A percentile compares a stretch with the other conserved stretches of the same genome.
Conservation (phyloP, 1,140 invertebrate genomes). For the Caerostris darwini region DNA sequence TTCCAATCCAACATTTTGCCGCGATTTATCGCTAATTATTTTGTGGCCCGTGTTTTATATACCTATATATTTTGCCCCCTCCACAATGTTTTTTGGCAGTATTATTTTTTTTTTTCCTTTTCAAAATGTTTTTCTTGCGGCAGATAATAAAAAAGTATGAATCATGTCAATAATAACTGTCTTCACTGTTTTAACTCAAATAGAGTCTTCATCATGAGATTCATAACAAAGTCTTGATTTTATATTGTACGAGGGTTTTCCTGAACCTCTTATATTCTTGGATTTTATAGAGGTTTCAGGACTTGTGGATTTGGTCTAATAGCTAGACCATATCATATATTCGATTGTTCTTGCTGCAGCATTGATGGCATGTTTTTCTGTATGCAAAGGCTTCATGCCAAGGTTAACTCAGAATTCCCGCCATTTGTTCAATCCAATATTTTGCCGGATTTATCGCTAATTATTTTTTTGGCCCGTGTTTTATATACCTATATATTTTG, state of each 20-base stretch:
- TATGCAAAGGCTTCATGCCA: slow-evolving; percentile 39
- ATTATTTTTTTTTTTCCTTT: not conserved
- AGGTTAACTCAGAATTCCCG: not conserved
- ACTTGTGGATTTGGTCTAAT: too few relatives aligned
- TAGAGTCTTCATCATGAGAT: not conserved
- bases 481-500: too few relatives aligned
- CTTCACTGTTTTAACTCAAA: not conserved
- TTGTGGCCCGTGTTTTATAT: not conserved
- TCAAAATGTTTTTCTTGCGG: not conserved
- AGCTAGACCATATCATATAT: too few relatives aligned
- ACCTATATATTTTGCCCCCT: not conserved
- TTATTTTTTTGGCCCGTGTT: too few relatives aligned
- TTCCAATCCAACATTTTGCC: not conserved
- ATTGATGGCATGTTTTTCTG: slow-evolving; percentile 37
- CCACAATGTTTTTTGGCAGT: too few relatives aligned
- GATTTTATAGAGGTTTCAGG: too few relatives aligned
- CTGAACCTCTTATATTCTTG: too few relatives aligned
- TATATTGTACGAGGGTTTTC: too few relatives aligned
- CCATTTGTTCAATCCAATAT: too few relatives aligned
- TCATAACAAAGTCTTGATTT: too few relatives aligned
- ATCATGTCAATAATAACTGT: not conserved
- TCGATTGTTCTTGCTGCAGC: slow-evolving; percentile 6
- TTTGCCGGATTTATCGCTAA: too few relatives aligned
- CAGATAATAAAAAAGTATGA: not conserved
- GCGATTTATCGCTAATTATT: slow-evolving; percentile 3